These are phyloP conservation scores for Protodeltote pygarga DNA, from an alignment of 2,888 invertebrate species.

Conservation along the genomic window DNA sequence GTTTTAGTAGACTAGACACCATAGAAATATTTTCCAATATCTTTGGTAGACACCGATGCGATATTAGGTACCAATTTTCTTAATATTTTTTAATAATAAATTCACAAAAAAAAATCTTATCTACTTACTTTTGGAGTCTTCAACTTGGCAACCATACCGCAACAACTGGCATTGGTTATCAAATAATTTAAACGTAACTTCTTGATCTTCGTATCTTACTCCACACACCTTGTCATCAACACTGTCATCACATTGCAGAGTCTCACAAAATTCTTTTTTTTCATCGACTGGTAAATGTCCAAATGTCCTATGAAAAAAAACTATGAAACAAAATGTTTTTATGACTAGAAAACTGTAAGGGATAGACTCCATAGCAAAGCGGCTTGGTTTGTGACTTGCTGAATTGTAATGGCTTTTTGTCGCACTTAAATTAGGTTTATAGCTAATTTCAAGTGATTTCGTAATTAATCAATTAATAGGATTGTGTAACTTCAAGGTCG, in stretches of 20 bases:
- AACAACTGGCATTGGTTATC: constrained; percentile 68
- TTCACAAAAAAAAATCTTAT: neutral
- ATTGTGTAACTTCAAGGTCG: no score
- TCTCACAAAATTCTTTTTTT: constrained; percentile 59
- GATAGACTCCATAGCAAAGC: neutral
- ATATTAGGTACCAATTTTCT: no score
- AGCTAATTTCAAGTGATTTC: no score
- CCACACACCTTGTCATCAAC: constrained; percentile 61
- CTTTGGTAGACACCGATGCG: no score
- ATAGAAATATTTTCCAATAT: no score
- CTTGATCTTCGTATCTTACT: constrained; percentile 53
- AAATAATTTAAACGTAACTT: constrained; percentile 62
- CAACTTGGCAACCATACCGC: constrained; percentile 65
- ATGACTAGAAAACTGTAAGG: constrained; percentile 10
- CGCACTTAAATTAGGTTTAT: no score
- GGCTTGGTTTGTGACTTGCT: neutral
- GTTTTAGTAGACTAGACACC: no score
- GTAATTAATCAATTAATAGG: no score
- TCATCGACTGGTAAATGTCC: constrained; percentile 24
- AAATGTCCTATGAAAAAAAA: constrained; percentile 17
- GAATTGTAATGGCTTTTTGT: no score
- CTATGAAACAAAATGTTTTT: constrained; percentile 11
- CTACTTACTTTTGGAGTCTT: constrained; percentile 54
- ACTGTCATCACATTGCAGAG: constrained; percentile 53
- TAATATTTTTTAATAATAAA: no score